Conservation (phyloP, 2,113 vertebrate genomes). For the Otis tarda region DNA sequence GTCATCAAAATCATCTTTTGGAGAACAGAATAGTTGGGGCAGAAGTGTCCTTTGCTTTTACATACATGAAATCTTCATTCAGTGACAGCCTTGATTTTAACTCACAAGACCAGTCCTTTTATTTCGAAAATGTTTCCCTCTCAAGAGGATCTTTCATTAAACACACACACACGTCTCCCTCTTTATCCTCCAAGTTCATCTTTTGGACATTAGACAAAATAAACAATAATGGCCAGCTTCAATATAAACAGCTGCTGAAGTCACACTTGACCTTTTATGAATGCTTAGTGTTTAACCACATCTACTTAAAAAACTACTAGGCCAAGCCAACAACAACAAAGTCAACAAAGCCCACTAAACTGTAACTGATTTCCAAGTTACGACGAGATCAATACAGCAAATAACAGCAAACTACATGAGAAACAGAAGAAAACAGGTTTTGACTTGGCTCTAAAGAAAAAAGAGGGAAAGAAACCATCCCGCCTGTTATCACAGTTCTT, state of each 20-base stretch:
- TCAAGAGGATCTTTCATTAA: not conserved
- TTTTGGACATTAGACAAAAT: not conserved
- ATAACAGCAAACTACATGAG: not conserved
- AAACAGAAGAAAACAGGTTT: not conserved
- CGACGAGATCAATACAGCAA: not conserved
- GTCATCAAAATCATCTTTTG: not conserved
- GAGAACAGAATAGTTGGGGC: not conserved
- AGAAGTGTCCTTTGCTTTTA: not conserved
- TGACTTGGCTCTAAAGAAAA: not conserved
- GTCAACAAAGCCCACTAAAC: not conserved
- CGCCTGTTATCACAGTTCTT: not conserved
- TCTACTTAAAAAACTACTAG: not conserved
- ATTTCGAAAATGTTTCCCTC: not conserved
- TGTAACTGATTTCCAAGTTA: not conserved
- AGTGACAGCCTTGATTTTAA: not conserved
- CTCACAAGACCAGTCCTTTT: not conserved
- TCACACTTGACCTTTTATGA: not conserved
- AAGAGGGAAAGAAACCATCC: not conserved
- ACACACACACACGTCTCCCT: not conserved
- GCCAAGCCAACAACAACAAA: not conserved
- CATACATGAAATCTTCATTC: not conserved
- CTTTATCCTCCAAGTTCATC: not conserved
- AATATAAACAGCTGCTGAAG: not conserved
- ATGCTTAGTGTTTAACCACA: not conserved
- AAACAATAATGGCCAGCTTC: not conserved